Base-by-base conservation (phyloP, 2,888 invertebrate species). In the Himalopsyche kuldschensis region DNA sequence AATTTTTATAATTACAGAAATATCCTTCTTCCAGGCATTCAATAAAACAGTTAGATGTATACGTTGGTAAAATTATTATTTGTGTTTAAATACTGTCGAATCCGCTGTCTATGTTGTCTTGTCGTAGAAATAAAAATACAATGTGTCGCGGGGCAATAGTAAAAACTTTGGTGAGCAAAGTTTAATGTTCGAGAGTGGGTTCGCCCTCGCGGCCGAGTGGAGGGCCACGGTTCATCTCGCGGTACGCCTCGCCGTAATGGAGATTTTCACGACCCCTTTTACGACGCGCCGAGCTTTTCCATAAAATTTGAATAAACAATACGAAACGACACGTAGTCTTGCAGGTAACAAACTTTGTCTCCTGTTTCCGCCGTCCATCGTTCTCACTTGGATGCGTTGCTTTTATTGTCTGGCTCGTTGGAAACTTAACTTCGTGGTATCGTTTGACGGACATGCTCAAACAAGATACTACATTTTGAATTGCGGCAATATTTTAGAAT, bases 231-330 rank as follows among this genome's bases (percentile, higher is more conserved):
- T 35, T 77, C 55, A 55, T 82, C 80, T 82, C 84, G 55, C 78
- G 81, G 79, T 69, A 27, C 69, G 27, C 69, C 69, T 69, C 78
- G 80, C 76, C 75, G 81, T 85, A 83, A 84, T 84, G 78, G 79
- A 79, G 76, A 80, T 83, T 83, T 83, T 83, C 83, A 83, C 77
- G 80, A 80, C 76, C 32, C 31, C 32, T 77, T 83, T 83, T 83
- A 83, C 79, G 83, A 55, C 80, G 69, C 83, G 55, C 82, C 10
- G 80, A 55, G 79, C 55, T 80, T 84, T 82, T 84, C 83, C 84
- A 84, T 86, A 82, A 86, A 86, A 84, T 86, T 83, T 82, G 81
- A 86, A 86, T 83, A 84, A 86, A 84, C 83, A 86, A 80, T 81
- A 78, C 78, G 79, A 78, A 83, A 77, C 24, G 46, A 83, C 85